Evolutionary conservation across 2,888 invertebrate genomes (phyloP), one percentile per base, ranked within the genome.

Genomic region (Chloroclystis v-ata): DNA sequence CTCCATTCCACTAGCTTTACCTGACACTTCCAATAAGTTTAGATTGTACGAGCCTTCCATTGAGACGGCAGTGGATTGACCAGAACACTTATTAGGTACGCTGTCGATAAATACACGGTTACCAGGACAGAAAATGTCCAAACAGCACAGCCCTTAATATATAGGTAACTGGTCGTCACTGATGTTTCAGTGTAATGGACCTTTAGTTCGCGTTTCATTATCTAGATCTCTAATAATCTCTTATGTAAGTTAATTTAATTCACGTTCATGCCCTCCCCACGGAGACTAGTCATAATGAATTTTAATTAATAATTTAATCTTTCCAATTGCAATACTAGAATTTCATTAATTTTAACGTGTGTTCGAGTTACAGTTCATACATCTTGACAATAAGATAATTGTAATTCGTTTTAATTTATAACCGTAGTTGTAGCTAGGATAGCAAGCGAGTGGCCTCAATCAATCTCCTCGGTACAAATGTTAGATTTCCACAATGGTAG

Each of bases 201-300:
- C 54, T 60, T 59, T 60, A 59, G 62, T 63, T 57, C 52, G 59
- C 63, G 54, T 56, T 60, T 55, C 69, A 64, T 72, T 67, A 64
- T 61, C 69, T 77, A 79, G 79, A 81, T 82, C 78, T 84, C 78
- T 67, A 74, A 78, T 69, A 78, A 82, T 82, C 75, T 83, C 74
- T 61, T 51, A 52, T 50, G 61, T 63, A 59, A 58, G 67, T 72
- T 64, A 61, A 67, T 68, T 62, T 64, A 67, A 62, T 61, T 61
- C 63, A 61, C 64, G 60, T 69, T 69, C 64, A 60, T 59, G 63
- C 65, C 58, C 70, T 67, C 71, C 70, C 52, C 63, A 66, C 70
- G 75, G 78, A 73, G 75, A 69, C 85, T 85, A 86, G 71, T 70
- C 72, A 77, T 75, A 72, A 69, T 70, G 60, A 60, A 67, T 59